These are phyloP conservation scores for Thumatha senex DNA, from an alignment of 2,888 invertebrate genomes.

Conservation along the genomic window DNA sequence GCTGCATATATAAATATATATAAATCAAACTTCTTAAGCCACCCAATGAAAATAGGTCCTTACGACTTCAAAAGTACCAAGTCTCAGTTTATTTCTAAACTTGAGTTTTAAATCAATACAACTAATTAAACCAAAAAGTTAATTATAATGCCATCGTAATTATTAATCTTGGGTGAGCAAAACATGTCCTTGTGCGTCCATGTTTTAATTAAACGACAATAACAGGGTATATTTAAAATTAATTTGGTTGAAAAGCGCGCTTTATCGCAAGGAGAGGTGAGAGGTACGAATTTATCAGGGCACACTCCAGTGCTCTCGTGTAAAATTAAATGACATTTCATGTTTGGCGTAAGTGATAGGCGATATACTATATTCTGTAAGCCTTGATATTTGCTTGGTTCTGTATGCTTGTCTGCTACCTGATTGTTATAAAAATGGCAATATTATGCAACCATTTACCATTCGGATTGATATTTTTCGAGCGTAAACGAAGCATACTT, in stretches of 20 bases:
- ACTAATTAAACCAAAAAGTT: constrained; percentile 3
- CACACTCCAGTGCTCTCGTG: constrained; percentile 73
- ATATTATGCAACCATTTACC: too few species aligned
- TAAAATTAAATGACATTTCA: constrained; percentile 74
- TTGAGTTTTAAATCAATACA: too few species aligned
- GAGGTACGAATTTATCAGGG: constrained; percentile 68
- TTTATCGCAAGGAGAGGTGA: constrained; percentile 59
- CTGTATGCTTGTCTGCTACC: too few species aligned
- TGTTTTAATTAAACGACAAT: constrained; percentile 66
- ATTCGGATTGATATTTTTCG: too few species aligned
- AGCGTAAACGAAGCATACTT: too few species aligned
- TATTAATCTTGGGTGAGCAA: constrained; percentile 26
- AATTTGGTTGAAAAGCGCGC: constrained; percentile 61
- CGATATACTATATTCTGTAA: neutral
- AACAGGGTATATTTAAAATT: constrained; percentile 68
- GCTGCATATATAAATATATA: too few species aligned
- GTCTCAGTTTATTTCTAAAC: too few species aligned
- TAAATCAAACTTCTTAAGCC: too few species aligned
- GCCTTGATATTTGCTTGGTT: too few species aligned
- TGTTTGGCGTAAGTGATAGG: constrained; percentile 43
- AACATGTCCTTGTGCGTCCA: constrained; percentile 27
- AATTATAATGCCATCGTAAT: constrained; percentile 25
- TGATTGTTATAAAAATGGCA: too few species aligned
- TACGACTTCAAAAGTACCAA: neutral
- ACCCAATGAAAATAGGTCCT: too few species aligned